Conservation (phyloP, 2,888 invertebrate species). For the Euproctis similis region DNA sequence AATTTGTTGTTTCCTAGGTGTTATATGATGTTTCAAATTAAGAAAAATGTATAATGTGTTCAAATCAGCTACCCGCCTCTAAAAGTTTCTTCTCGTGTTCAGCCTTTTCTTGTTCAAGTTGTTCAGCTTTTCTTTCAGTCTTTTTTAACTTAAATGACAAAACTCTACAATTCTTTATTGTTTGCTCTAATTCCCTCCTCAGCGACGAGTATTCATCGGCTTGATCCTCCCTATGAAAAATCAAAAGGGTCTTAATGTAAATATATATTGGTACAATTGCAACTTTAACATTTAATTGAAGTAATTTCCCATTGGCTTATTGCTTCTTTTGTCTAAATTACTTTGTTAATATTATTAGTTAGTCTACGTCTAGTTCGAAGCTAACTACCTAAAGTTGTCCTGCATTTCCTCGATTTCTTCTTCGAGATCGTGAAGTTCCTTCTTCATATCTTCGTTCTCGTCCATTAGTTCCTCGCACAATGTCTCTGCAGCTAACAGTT, state of each 20-base stretch:
- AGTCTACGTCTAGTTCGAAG: not conserved
- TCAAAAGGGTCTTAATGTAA: no score
- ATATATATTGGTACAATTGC: no score
- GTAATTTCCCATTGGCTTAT: no score
- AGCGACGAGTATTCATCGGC: conserved; percentile 96
- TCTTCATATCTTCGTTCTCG: conserved; percentile 95
- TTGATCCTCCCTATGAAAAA: conserved; percentile 97
- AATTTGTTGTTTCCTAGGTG: no score
- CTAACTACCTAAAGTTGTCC: conserved; percentile 93
- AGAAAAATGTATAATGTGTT: not conserved
- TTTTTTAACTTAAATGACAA: conserved; percentile 98
- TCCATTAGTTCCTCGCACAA: conserved; percentile 96
- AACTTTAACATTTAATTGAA: no score
- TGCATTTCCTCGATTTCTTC: conserved; percentile 99
- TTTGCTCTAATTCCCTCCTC: conserved; percentile 96
- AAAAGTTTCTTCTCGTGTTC: conserved; percentile 82
- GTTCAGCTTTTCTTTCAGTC: conserved; percentile 91
- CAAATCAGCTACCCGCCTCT: conserved; percentile 41
- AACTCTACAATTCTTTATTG: conserved; percentile 98
- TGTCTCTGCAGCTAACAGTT: conserved; percentile 91
- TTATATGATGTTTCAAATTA: no score
- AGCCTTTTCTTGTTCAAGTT: conserved; percentile 89
- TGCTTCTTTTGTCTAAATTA: no score
- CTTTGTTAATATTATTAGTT: not conserved
- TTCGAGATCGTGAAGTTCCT: conserved; percentile 93